phyloP scores from a whole-genome alignment of 2,113 vertebrate species.

The human region GRCh38 chrX:140971501-140972000 shows the following conservation, averaged over 20 bases:
- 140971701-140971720: constrained; percentile 55
- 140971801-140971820: neutral
- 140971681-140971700: constrained; percentile 53
- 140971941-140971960: constrained; percentile 51
- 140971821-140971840: constrained; percentile 9
- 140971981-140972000: constrained; percentile 51
- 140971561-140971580: constrained; percentile 45
- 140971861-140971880: constrained; percentile 61
- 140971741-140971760: constrained; percentile 60
- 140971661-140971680: constrained; percentile 50
- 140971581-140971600: neutral
- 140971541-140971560: constrained; percentile 55
- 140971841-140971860: constrained; percentile 56
- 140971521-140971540: constrained; percentile 60
- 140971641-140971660: neutral
- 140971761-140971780: constrained; percentile 53
- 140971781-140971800: constrained; percentile 47
- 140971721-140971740: constrained; percentile 41
- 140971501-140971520: constrained; percentile 48
- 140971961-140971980: constrained; percentile 36
- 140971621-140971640: constrained; percentile 57
- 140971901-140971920: constrained; percentile 72
- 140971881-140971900: constrained; percentile 53
- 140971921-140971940: constrained; percentile 54
- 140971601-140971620: constrained; percentile 43